These are phyloP conservation scores for Cheirogaleus major DNA, from an alignment of 2,797 vertebrate genomes.

Conservation along the genomic window DNA sequence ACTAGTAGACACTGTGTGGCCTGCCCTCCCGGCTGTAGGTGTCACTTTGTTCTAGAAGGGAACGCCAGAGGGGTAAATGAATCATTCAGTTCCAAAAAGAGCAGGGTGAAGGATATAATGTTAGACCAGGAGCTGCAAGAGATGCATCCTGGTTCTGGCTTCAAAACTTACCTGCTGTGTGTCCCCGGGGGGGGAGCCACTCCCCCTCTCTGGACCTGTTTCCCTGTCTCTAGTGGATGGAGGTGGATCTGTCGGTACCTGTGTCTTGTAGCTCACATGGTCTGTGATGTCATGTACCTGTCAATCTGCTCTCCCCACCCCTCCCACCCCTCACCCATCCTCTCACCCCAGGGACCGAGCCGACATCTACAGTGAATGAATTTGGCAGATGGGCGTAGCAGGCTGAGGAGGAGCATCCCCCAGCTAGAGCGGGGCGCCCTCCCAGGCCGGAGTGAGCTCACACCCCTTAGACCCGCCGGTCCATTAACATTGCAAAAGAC, in stretches of 20 bases:
- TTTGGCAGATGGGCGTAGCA: slow-evolving; percentile 65
- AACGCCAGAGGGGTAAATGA: background rate
- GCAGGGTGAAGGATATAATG: background rate
- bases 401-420: background rate
- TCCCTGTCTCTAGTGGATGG: background rate
- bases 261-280: background rate
- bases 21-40: background rate
- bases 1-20: too few species aligned
- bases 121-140: background rate
- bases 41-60: background rate
- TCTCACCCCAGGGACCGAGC: slow-evolving; percentile 43
- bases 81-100: background rate
- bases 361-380: slow-evolving; percentile 64
- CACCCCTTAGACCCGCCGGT: slow-evolving; percentile 69
- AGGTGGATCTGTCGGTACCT: background rate
- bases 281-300: background rate
- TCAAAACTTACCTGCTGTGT: background rate
- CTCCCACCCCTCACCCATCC: background rate
- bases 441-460: slow-evolving; percentile 61
- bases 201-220: background rate
- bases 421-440: background rate
- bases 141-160: background rate
- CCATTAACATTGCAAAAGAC: slow-evolving; percentile 85
- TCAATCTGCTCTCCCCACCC: background rate
- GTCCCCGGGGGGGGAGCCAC: too few species aligned